Evolutionary conservation across 2,888 invertebrate species (phyloP).

Genomic region (Drosophila nigricruria): DNA sequence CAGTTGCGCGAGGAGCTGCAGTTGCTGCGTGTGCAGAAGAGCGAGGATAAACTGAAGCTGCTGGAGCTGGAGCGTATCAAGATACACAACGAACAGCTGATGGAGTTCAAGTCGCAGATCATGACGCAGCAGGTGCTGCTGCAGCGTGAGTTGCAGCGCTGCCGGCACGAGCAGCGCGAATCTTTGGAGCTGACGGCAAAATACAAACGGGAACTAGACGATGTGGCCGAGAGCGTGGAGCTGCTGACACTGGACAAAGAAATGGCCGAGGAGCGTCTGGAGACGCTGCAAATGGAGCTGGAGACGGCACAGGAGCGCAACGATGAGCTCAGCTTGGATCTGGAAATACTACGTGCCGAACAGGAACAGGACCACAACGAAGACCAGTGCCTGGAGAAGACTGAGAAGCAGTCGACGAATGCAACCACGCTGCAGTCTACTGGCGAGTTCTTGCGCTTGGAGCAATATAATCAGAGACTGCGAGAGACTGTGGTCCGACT

Average conservation of each 20-base stretch:
- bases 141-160: conserved; percentile 93
- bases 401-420: conserved; percentile 53
- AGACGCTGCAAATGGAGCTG: conserved; percentile 93
- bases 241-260: conserved; percentile 99
- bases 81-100: conserved; percentile 95
- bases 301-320: conserved; percentile 95
- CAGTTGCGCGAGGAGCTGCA: conserved; percentile 92
- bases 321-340: conserved; percentile 95
- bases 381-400: conserved; percentile 49
- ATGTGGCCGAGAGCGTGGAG: conserved; percentile 96
- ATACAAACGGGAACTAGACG: conserved; percentile 96
- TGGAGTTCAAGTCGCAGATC: conserved; percentile 97
- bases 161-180: conserved; percentile 94
- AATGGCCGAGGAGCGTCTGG: conserved; percentile 98
- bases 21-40: conserved; percentile 92
- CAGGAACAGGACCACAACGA: conserved; percentile 86
- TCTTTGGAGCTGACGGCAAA: conserved; percentile 92
- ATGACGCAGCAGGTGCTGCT: conserved; percentile 95
- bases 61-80: conserved; percentile 95
- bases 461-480: conserved; percentile 96
- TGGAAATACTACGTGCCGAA: conserved; percentile 92
- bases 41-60: conserved; percentile 95
- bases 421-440: conserved; percentile 83
- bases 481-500: conserved; percentile 97
- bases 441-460: conserved; percentile 90